Evolutionary conservation across 1,140 invertebrate genomes (phyloP), one percentile per base, ranked within the genome.

Genomic region (Temnothorax longispinosus): DNA sequence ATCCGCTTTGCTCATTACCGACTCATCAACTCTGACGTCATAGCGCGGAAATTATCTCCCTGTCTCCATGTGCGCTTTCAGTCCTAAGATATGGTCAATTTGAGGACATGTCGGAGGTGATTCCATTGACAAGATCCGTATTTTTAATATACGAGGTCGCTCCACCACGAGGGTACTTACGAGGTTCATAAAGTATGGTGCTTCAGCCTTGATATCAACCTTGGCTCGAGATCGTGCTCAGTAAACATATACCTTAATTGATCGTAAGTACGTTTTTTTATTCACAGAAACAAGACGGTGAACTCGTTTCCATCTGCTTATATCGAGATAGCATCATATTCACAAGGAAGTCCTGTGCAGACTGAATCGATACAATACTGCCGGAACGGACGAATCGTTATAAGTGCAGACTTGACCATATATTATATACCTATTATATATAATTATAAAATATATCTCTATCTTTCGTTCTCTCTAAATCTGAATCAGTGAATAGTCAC

Each of bases 211-310:
- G 15, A 21, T 71, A 81, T 81, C 50, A 71, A 71, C 64, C 50
- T 54, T 69, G 65, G 50, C 35, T 69, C n/a, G 21, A 69, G 50
- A 71, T 71, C 64, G 7, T 21, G 75, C 35, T 56, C 27, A 50
- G 52, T 81, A 81, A 27, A 71, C 50, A 56, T 65, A 21, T 27
- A 38, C 50, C 64, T 81, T 81, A 81, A 81, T 81, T 71, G 78
- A 71, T 56, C 78, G 50, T 81, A 71, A 69, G 64, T 32, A 38
- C 3, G 27, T 71, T 81, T 81, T 80, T 71, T 21, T 54, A 69
- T 5, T 38, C 50, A 21, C 13, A 10, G n/a, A 27, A 38, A 81
- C 78, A 21, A 71, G 78, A 71, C 50, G 78, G 35, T 50, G 52
- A 71, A 81, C 77, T 81, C 64, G 21, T 21, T 81, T 78, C 76